Conservation (phyloP, 2,113 vertebrate genomes). For the Corvus cornix region DNA sequence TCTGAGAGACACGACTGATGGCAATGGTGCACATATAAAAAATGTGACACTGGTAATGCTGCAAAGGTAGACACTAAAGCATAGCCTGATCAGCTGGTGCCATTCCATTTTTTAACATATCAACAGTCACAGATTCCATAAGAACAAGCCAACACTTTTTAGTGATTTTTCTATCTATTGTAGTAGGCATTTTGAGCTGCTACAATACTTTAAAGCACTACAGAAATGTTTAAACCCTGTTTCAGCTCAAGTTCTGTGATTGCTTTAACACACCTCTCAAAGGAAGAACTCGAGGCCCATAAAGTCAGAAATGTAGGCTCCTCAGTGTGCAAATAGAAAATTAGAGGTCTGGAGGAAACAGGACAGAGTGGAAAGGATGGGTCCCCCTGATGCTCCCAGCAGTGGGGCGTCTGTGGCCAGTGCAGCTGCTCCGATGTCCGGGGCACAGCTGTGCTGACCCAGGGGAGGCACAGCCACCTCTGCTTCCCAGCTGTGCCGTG, state of each 20-base stretch:
- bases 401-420: rapidly evolving
- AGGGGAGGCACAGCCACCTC: background rate
- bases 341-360: background rate
- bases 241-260: background rate
- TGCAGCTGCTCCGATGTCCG: rapidly evolving
- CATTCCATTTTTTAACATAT: background rate
- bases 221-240: background rate
- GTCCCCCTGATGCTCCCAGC: background rate
- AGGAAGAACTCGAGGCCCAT: background rate
- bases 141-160: background rate
- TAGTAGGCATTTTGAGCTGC: background rate
- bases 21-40: rapidly evolving
- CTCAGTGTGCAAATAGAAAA: background rate
- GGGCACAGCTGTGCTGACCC: background rate
- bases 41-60: background rate
- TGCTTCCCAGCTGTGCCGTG: background rate
- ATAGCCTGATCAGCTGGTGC: background rate
- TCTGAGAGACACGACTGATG: background rate
- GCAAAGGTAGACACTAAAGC: background rate
- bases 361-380: rapidly evolving
- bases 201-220: background rate
- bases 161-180: background rate
- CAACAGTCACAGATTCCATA: background rate
- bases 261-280: background rate
- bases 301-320: background rate